Evolutionary conservation across 1,140 invertebrate species (phyloP).

Genomic region (Reticulitermes speratus): DNA sequence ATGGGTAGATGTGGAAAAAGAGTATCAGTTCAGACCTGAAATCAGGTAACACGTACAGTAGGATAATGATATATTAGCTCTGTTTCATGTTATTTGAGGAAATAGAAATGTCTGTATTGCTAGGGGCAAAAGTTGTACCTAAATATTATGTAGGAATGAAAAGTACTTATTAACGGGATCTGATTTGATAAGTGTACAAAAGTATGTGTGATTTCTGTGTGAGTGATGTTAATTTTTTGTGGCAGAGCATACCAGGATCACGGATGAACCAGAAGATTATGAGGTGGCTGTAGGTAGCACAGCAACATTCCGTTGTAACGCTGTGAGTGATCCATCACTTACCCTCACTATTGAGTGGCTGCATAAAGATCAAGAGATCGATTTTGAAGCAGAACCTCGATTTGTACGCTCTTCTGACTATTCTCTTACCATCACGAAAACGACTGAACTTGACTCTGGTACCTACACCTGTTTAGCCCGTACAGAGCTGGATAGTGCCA

Average conservation of each 20-base stretch:
- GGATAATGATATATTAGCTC: no score
- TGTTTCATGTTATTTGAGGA: no score
- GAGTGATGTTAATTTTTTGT: constrained; percentile 31
- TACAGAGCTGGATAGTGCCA: constrained; percentile 83
- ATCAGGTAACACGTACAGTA: no score
- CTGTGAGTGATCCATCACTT: constrained; percentile 78
- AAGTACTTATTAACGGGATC: no score
- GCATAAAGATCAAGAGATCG: constrained; percentile 79
- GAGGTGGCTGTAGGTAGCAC: constrained; percentile 85
- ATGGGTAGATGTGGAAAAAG: no score
- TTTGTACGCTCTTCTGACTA: constrained; percentile 84
- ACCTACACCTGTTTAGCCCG: constrained; percentile 93
- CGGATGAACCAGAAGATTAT: constrained; percentile 83
- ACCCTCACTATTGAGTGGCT: constrained; percentile 84
- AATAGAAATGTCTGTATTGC: no score
- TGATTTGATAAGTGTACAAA: no score
- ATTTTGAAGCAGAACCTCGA: constrained; percentile 82
- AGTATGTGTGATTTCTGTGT: no score
- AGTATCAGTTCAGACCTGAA: no score
- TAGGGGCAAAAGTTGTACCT: no score
- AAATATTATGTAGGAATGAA: no score
- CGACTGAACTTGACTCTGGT: constrained; percentile 91
- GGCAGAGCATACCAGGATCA: constrained; percentile 78
- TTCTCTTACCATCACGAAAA: constrained; percentile 91
- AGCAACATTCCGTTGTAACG: constrained; percentile 92